phyloP scores from a whole-genome alignment of 2,113 vertebrate species.

The Hippocampus abdominalis region DNA sequence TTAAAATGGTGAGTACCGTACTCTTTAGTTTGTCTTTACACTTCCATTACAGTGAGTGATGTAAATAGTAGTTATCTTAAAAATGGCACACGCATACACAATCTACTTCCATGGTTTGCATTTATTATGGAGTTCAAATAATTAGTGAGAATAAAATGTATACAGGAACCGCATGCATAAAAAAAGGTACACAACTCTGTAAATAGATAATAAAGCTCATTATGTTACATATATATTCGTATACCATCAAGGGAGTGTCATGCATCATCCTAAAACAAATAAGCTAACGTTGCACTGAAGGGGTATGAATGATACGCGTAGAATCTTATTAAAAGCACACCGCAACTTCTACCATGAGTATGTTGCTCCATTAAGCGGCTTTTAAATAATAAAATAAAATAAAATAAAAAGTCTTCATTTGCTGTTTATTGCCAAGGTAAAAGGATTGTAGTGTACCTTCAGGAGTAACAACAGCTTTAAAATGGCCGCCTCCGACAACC shows the following conservation, averaged over 20 bases:
- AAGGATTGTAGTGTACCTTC: neutral
- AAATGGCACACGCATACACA: neutral
- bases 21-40: neutral
- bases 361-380: constrained; percentile 15
- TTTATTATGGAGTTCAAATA: neutral
- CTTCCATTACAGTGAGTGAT: neutral
- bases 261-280: constrained; percentile 64
- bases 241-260: constrained; percentile 17
- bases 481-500: neutral
- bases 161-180: constrained; percentile 5
- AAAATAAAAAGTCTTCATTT: constrained; percentile 3
- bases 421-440: neutral
- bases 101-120: neutral
- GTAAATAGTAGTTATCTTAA: neutral
- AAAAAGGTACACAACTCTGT: constrained; percentile 8
- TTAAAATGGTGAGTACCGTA: too few relatives aligned
- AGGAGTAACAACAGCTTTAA: neutral
- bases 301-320: constrained; percentile 15
- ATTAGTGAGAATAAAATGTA: constrained; percentile 3
- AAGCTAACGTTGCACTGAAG: constrained; percentile 50
- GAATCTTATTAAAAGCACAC: constrained; percentile 15
- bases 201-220: neutral
- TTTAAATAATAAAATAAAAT: neutral
- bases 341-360: constrained; percentile 30
- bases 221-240: neutral